These are phyloP conservation scores for Hemithea aestivaria DNA, from an alignment of 2,888 invertebrate species.

Conservation along the genomic window DNA sequence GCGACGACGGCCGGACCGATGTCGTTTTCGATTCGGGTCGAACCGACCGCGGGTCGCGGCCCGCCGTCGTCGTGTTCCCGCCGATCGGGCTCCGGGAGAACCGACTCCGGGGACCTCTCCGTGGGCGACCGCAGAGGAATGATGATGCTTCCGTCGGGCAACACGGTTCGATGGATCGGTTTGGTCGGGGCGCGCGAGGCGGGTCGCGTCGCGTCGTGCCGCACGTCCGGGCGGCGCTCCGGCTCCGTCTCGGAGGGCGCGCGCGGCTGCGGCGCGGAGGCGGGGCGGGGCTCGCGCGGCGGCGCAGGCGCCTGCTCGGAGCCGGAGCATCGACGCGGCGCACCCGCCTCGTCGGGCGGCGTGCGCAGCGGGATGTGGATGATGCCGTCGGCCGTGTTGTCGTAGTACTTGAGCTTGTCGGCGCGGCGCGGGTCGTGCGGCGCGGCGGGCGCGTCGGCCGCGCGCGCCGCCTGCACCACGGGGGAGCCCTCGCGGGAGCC, in stretches of 20 bases:
- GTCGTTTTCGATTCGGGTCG: not conserved
- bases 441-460: conserved; percentile 37
- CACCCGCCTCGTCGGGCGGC: conserved; percentile 81
- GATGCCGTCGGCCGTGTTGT: conserved; percentile 81
- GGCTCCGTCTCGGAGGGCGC: conserved; percentile 25
- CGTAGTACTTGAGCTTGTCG: conserved; percentile 79
- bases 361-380: conserved; percentile 87
- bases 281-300: conserved; percentile 36
- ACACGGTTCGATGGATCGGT: conserved; percentile 56
- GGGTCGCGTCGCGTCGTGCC: not conserved
- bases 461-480: conserved; percentile 39
- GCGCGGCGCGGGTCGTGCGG: conserved; percentile 33
- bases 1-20: conserved; percentile 8
- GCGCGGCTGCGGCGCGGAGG: conserved; percentile 35
- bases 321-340: conserved; percentile 26
- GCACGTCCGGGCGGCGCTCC: not conserved
- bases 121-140: conserved; percentile 76
- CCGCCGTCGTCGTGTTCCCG: conserved; percentile 14
- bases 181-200: conserved; percentile 46
- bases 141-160: conserved; percentile 79
- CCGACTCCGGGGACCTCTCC: conserved; percentile 41
- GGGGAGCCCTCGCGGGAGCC: conserved; percentile 59
- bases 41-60: conserved; percentile 3
- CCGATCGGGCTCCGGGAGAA: conserved; percentile 21
- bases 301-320: conserved; percentile 17